Conservation (phyloP, 2,888 invertebrate genomes). For the Pandemis cinnamomeana region DNA sequence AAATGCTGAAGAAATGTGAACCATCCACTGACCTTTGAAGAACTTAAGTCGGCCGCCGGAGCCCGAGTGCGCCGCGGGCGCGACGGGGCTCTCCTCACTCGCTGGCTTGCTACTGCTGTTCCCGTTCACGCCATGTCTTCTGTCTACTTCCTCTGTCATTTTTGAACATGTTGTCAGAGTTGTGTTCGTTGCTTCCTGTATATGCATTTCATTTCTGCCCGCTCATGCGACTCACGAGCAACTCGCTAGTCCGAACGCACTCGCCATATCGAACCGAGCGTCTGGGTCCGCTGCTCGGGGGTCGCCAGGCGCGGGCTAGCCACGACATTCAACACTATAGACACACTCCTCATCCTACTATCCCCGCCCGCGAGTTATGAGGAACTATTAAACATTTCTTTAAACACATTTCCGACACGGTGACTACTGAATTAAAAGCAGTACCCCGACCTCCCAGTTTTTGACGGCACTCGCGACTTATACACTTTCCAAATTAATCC, state of each 20-base stretch:
- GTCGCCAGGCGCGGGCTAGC: slow-evolving; percentile 66
- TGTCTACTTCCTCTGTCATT: slow-evolving; percentile 87
- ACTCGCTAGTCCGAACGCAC: slow-evolving; percentile 75
- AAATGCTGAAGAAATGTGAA: slow-evolving; percentile 29
- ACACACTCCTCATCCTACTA: slow-evolving; percentile 82
- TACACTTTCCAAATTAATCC: slow-evolving; percentile 67
- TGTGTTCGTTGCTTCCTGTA: slow-evolving; percentile 86
- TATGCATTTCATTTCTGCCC: slow-evolving; percentile 87
- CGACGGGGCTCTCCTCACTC: slow-evolving; percentile 78
- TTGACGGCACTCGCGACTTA: slow-evolving; percentile 63
- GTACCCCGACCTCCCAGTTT: slow-evolving; percentile 60
- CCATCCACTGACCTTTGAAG: slow-evolving; percentile 87
- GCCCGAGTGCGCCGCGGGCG: slow-evolving; percentile 71
- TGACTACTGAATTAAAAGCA: slow-evolving; percentile 71
- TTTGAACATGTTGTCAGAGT: slow-evolving; percentile 89
- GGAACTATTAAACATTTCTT: slow-evolving; percentile 74
- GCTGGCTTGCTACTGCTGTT: slow-evolving; percentile 85
- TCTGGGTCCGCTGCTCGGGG: slow-evolving; percentile 65
- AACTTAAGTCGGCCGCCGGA: slow-evolving; percentile 91
- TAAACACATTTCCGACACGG: slow-evolving; percentile 83
- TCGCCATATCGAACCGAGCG: slow-evolving; percentile 77
- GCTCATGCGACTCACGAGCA: slow-evolving; percentile 81
- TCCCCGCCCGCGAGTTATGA: slow-evolving; percentile 79
- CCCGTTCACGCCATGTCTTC: slow-evolving; percentile 89
- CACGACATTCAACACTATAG: slow-evolving; percentile 73